Conservation (phyloP, 2,113 vertebrate genomes). For the Pyrgilauda ruficollis region DNA sequence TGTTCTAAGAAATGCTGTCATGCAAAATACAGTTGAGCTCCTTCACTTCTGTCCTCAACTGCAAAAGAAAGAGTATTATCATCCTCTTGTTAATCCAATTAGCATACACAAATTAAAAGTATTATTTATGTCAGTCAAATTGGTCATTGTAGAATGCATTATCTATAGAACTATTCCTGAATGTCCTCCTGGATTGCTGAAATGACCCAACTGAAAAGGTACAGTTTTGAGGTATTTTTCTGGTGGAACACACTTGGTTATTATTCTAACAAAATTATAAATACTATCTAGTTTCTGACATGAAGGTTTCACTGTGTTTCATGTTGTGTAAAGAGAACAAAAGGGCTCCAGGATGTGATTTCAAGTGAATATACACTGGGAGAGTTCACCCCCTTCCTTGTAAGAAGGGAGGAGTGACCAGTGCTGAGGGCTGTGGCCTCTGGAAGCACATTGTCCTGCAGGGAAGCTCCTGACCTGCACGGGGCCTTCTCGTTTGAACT, state of each 20-base stretch:
- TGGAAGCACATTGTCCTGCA: not conserved
- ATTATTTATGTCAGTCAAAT: not conserved
- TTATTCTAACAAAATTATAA: not conserved
- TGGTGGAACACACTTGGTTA: not conserved
- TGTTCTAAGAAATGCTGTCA: not conserved
- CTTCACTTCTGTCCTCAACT: not conserved
- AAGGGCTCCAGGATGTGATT: not conserved
- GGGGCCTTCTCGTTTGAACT: not conserved
- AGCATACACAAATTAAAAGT: not conserved
- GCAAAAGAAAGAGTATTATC: not conserved
- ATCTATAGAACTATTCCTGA: not conserved
- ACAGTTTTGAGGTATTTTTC: not conserved
- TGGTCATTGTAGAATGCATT: not conserved
- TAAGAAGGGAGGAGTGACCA: too few relatives aligned
- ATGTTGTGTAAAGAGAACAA: not conserved
- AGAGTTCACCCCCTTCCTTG: not conserved
- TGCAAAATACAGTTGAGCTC: not conserved
- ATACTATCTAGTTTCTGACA: not conserved
- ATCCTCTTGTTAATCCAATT: not conserved
- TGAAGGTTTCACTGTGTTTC: not conserved
- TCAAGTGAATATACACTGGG: fast-evolving
- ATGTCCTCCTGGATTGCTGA: not conserved
- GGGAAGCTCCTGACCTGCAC: not conserved
- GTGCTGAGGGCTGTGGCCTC: not conserved
- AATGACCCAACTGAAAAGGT: not conserved